Evolutionary conservation across 2,888 invertebrate species (phyloP).

Genomic region (Endotricha flammealis): DNA sequence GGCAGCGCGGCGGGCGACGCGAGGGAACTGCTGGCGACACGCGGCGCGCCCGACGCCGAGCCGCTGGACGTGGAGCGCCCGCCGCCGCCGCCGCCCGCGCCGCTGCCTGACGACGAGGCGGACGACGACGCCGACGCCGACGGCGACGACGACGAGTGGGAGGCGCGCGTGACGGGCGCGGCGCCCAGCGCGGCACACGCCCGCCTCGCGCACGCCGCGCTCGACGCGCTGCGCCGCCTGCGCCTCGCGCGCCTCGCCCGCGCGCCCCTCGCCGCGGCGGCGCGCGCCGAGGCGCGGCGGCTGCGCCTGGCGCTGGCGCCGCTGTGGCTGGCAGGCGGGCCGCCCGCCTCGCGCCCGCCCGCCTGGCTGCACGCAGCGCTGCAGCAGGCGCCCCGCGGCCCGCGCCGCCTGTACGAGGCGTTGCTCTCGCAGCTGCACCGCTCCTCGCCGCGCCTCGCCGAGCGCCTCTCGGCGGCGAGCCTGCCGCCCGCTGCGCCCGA

Average conservation of each 20-base stretch:
- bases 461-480: constrained; percentile 38
- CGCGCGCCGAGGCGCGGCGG: constrained; percentile 21
- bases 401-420: constrained; percentile 36
- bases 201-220: constrained; percentile 34
- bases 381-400: constrained; percentile 27
- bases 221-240: constrained; percentile 31
- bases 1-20: constrained; percentile 16
- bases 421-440: too few relatives aligned
- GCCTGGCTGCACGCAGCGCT: constrained; percentile 43
- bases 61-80: constrained; percentile 21
- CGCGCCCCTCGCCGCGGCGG: constrained; percentile 15
- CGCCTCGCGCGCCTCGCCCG: constrained; percentile 36
- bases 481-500: constrained; percentile 18
- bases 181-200: constrained; percentile 40
- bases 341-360: constrained; percentile 29
- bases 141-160: constrained; percentile 34
- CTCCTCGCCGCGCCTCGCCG: constrained; percentile 36
- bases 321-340: constrained; percentile 28
- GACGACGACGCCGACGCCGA: constrained; percentile 14
- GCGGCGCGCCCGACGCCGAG: constrained; percentile 11
- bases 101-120: constrained; percentile 15
- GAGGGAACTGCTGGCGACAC: constrained; percentile 18
- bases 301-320: constrained; percentile 29
- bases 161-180: constrained; percentile 33
- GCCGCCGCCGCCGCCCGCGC: constrained; percentile 16